phyloP scores from a whole-genome alignment of 1,140 invertebrate genomes.

The Lerema accius region DNA sequence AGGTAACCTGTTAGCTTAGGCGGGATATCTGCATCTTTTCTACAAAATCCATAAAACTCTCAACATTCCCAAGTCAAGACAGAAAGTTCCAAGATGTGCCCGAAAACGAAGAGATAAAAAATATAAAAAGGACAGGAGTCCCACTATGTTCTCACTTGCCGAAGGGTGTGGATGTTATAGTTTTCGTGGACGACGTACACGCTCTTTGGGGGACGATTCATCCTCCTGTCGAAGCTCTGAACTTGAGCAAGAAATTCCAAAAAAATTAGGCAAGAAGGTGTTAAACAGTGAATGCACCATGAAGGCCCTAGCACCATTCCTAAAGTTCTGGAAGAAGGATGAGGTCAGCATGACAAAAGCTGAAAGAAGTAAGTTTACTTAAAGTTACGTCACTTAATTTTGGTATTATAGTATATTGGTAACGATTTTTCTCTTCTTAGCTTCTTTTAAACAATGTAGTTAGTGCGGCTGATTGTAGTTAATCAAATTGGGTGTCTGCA shows the following conservation, averaged over 20 bases:
- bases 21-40: slow-evolving; percentile 34
- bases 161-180: slow-evolving; percentile 80
- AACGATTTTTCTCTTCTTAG: no score
- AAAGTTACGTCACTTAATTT: slow-evolving; percentile 6
- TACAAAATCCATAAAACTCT: slow-evolving; percentile 31
- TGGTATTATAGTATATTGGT: no score
- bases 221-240: slow-evolving; percentile 84
- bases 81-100: slow-evolving; percentile 71
- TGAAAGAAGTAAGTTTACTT: slow-evolving; percentile 85
- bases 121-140: slow-evolving; percentile 72
- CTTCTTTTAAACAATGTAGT: no score
- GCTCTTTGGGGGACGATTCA: slow-evolving; percentile 81
- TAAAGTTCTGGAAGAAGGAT: slow-evolving; percentile 83
- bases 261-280: slow-evolving; percentile 61
- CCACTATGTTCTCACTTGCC: slow-evolving; percentile 73
- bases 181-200: slow-evolving; percentile 69
- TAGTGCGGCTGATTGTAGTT: not conserved
- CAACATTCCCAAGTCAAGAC: slow-evolving; percentile 73
- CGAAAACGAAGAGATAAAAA: slow-evolving; percentile 80
- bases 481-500: not conserved
- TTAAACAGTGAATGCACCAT: slow-evolving; percentile 74
- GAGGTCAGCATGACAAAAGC: slow-evolving; percentile 87
- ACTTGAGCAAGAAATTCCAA: slow-evolving; percentile 80
- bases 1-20: slow-evolving; percentile 44
- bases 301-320: slow-evolving; percentile 81